A percentile compares a stretch with the other conserved stretches of the same genome.
These are phyloP conservation scores for Ctenopoma kingsleyae DNA, from an alignment of 2,797 vertebrate species.

Conservation along the genomic window DNA sequence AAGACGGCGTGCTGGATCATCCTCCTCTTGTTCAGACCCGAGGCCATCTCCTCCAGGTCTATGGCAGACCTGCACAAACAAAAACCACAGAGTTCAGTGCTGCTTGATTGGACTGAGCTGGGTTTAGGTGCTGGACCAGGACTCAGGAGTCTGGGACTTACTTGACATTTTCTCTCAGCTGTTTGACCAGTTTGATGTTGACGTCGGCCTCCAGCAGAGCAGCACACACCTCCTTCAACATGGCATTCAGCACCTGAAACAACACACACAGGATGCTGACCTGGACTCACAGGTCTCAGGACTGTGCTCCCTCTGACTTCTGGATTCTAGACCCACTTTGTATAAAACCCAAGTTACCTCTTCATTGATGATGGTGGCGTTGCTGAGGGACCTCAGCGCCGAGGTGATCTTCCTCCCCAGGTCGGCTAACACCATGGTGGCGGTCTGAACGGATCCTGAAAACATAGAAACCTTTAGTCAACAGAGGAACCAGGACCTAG, in stretches of 20 bases:
- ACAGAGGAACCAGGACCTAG: no score
- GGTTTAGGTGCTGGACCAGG: not conserved
- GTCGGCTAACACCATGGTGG: slow-evolving; percentile 97
- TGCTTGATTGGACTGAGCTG: not conserved
- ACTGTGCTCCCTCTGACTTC: no score
- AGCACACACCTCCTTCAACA: slow-evolving; percentile 98
- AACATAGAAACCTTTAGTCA: not conserved
- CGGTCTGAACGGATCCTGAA: slow-evolving; percentile 61
- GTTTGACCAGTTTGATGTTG: slow-evolving; percentile 98
- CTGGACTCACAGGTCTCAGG: not conserved
- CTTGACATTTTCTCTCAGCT: slow-evolving; percentile 98
- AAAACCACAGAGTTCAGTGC: not conserved
- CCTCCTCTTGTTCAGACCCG: slow-evolving; percentile 97
- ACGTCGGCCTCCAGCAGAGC: slow-evolving; percentile 97
- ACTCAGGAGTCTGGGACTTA: slow-evolving; percentile 74
- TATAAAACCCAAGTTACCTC: slow-evolving; percentile 76
- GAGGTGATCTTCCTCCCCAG: slow-evolving; percentile 98
- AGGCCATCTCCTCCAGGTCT: slow-evolving; percentile 99
- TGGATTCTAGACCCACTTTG: no score
- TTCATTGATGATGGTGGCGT: slow-evolving; percentile 98
- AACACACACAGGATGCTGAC: not conserved
- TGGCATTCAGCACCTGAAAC: slow-evolving; percentile 94
- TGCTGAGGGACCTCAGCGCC: slow-evolving; percentile 97
- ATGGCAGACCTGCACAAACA: slow-evolving; percentile 90
- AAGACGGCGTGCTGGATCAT: slow-evolving; percentile 99